Evolutionary conservation across 1,140 invertebrate genomes (phyloP).

Genomic region (Physella acuta): DNA sequence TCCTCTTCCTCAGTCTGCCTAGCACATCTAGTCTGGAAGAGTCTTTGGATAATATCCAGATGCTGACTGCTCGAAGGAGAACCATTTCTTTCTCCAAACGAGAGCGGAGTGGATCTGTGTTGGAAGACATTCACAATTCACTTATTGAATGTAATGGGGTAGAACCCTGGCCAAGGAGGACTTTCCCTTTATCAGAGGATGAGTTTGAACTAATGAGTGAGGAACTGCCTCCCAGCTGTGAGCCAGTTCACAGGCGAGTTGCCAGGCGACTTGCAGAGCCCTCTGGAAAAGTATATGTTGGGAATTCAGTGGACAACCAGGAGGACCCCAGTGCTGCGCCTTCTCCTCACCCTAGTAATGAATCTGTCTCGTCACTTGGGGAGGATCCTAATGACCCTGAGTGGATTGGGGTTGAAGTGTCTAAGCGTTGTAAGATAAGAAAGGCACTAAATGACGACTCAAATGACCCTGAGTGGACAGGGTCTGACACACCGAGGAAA

Average conservation of each 20-base stretch:
- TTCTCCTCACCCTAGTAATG: slow-evolving; percentile 57
- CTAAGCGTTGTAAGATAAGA: slow-evolving; percentile 6
- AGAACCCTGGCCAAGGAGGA: slow-evolving; percentile 72
- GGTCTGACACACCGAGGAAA: slow-evolving; percentile 12
- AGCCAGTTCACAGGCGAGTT: slow-evolving; percentile 23
- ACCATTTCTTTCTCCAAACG: slow-evolving; percentile 28
- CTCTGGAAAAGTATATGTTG: slow-evolving; percentile 29
- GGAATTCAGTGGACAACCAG: background rate
- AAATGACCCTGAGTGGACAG: slow-evolving; percentile 77
- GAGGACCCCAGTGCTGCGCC: slow-evolving; percentile 26
- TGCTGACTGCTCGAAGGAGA: too few species aligned
- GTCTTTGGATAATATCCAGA: background rate
- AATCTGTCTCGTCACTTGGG: slow-evolving; percentile 65
- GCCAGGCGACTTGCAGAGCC: slow-evolving; percentile 44
- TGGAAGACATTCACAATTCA: background rate
- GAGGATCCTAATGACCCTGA: slow-evolving; percentile 30
- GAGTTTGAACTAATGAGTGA: slow-evolving; percentile 72
- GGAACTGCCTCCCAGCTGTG: slow-evolving; percentile 41
- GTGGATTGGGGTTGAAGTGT: slow-evolving; percentile 58
- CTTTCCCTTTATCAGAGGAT: slow-evolving; percentile 75
- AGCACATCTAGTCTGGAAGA: slow-evolving; percentile 5
- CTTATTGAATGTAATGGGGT: slow-evolving; percentile 53
- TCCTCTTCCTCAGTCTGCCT: too few species aligned
- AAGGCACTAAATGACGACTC: slow-evolving; percentile 63
- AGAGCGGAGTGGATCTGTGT: slow-evolving; percentile 16